Conservation (phyloP, 2,113 vertebrate genomes). For the Conger conger region DNA sequence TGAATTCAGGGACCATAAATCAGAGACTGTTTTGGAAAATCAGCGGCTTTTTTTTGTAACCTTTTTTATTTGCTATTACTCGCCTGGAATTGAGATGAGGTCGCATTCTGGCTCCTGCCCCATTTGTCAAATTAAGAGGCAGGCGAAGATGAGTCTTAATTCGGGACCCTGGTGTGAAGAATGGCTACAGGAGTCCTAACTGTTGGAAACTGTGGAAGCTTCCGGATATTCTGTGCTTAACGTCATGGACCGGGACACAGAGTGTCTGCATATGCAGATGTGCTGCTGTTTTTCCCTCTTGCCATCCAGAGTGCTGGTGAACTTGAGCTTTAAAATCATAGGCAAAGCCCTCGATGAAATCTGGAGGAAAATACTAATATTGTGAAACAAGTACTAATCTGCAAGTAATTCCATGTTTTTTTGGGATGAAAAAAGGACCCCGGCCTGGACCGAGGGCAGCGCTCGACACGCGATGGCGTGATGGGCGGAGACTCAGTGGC, state of each 20-base stretch:
- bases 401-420: not conserved
- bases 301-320: not conserved
- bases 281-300: not conserved
- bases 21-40: constrained; percentile 25
- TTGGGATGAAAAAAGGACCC: not conserved
- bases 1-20: constrained; percentile 44
- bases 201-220: not conserved
- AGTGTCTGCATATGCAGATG: not conserved
- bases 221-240: not conserved
- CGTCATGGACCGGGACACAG: not conserved
- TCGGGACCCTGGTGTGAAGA: constrained; percentile 22
- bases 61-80: constrained; percentile 15
- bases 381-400: not conserved
- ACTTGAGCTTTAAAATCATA: not conserved
- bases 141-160: constrained; percentile 8
- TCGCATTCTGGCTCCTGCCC: constrained; percentile 27
- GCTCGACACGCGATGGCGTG: too few relatives aligned
- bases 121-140: constrained; percentile 14
- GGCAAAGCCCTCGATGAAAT: not conserved
- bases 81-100: constrained; percentile 19
- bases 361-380: not conserved
- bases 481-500: not conserved
- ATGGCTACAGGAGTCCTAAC: constrained; percentile 17
- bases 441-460: not conserved
- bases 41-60: constrained; percentile 4